These are phyloP conservation scores for Scolopax mira DNA, from an alignment of 2,113 vertebrate species.

Conservation along the genomic window DNA sequence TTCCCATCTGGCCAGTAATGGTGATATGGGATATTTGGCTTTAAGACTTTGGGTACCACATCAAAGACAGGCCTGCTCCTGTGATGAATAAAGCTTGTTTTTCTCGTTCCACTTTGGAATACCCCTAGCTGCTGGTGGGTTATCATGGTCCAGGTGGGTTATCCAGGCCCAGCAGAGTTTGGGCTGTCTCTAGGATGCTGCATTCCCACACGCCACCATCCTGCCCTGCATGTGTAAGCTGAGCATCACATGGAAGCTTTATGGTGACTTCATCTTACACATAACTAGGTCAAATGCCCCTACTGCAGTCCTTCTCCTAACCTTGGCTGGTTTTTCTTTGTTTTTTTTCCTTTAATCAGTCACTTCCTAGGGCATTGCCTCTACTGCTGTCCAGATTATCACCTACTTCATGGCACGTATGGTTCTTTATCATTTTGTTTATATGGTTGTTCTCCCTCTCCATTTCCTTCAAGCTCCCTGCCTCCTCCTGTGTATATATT, in stretches of 20 bases:
- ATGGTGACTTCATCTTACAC: neutral
- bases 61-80: neutral
- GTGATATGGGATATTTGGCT: rapidly evolving
- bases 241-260: rapidly evolving
- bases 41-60: neutral
- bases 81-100: rapidly evolving
- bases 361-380: neutral
- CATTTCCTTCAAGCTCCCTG: neutral
- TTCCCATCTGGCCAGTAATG: neutral
- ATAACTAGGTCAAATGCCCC: neutral
- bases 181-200: neutral
- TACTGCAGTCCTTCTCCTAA: neutral
- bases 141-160: neutral
- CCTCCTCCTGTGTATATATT: neutral
- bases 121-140: neutral
- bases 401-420: too few relatives aligned
- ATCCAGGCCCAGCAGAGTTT: too few relatives aligned
- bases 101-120: neutral
- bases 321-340: neutral
- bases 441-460: neutral
- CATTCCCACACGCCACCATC: neutral
- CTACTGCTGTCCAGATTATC: neutral
- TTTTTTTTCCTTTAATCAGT: neutral
- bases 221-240: neutral
- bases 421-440: neutral